A percentile compares a stretch with the other conserved stretches of the same genome.
These are phyloP conservation scores for Drosophila bifasciata DNA, from an alignment of 1,140 invertebrate species.

Conservation along the genomic window DNA sequence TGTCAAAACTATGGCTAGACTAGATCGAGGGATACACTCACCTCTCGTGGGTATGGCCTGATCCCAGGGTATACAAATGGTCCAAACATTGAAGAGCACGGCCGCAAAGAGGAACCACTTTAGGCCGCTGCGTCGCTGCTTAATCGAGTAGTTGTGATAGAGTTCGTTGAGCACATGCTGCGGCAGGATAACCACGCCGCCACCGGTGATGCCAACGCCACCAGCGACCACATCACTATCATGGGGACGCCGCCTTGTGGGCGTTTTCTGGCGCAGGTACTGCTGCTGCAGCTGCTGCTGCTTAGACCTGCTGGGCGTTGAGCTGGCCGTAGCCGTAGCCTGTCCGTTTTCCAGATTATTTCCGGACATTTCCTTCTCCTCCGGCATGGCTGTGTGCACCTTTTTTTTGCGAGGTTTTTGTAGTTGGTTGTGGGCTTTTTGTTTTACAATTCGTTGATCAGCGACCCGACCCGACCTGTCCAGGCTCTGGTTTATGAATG, in stretches of 20 bases:
- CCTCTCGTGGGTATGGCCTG: slow-evolving; percentile 72
- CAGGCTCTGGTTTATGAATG: slow-evolving; percentile 56
- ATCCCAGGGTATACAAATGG: slow-evolving; percentile 86
- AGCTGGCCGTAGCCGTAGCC: slow-evolving; percentile 48
- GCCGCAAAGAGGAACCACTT: slow-evolving; percentile 89
- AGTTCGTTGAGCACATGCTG: slow-evolving; percentile 89
- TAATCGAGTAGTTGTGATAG: slow-evolving; percentile 90
- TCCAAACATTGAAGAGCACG: slow-evolving; percentile 88
- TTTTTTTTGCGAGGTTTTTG: slow-evolving; percentile 15
- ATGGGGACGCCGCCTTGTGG: slow-evolving; percentile 53
- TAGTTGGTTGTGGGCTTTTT: slow-evolving; percentile 10
- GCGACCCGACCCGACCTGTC: slow-evolving; percentile 12
- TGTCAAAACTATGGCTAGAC: neutral
- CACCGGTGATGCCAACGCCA: slow-evolving; percentile 62
- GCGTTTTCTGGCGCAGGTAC: slow-evolving; percentile 38
- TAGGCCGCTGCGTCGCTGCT: slow-evolving; percentile 91
- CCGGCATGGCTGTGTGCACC: slow-evolving; percentile 43
- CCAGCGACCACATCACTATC: slow-evolving; percentile 66
- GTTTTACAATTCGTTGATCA: slow-evolving; percentile 52
- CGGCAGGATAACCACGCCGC: slow-evolving; percentile 81
- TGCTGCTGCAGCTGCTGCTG: neutral
- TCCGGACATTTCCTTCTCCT: slow-evolving; percentile 47
- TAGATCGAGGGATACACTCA: slow-evolving; percentile 35
- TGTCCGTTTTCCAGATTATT: slow-evolving; percentile 67
- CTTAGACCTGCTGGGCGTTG: slow-evolving; percentile 46